These are phyloP conservation scores for Scaptomyza montana DNA, from an alignment of 1,140 invertebrate species.

Conservation along the genomic window DNA sequence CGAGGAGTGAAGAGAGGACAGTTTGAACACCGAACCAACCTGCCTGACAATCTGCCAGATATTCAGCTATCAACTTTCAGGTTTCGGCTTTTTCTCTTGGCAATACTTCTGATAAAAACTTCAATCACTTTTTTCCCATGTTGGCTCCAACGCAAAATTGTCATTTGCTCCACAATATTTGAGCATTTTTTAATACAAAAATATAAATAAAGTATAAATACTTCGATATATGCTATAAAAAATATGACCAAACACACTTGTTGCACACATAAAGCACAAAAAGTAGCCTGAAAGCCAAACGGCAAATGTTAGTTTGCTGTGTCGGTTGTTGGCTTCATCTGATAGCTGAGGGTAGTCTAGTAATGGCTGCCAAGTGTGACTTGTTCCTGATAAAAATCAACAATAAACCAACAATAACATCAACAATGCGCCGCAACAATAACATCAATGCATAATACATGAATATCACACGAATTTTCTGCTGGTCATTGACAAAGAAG, in stretches of 20 bases:
- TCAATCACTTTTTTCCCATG: conserved; percentile 8
- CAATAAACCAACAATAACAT: conserved; percentile 55
- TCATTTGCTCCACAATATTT: conserved; percentile 27
- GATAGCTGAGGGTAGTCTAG: conserved; percentile 21
- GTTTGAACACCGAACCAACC: conserved; percentile 12
- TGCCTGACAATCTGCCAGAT: conserved; percentile 24
- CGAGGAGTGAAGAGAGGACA: not conserved
- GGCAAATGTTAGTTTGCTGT: conserved; percentile 11
- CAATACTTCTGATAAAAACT: conserved; percentile 30
- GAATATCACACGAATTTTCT: conserved; percentile 18
- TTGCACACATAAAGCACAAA: conserved; percentile 15
- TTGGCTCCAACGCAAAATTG: conserved; percentile 5
- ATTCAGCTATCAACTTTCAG: conserved; percentile 12
- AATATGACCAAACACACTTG: not conserved
- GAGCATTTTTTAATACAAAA: conserved; percentile 16
- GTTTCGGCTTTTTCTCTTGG: conserved; percentile 9
- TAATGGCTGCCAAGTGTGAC: conserved; percentile 25
- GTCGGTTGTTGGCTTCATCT: conserved; percentile 31
- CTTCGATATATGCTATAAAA: not conserved
- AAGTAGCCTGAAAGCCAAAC: conserved; percentile 3
- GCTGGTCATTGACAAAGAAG: too few species aligned
- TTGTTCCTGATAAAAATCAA: conserved; percentile 54
- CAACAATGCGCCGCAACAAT: not conserved
- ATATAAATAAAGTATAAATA: conserved; percentile 5
- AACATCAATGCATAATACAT: conserved; percentile 39